Evolutionary conservation across 2,797 vertebrate species (phyloP).

Genomic region (Atherinosoma microstoma): DNA sequence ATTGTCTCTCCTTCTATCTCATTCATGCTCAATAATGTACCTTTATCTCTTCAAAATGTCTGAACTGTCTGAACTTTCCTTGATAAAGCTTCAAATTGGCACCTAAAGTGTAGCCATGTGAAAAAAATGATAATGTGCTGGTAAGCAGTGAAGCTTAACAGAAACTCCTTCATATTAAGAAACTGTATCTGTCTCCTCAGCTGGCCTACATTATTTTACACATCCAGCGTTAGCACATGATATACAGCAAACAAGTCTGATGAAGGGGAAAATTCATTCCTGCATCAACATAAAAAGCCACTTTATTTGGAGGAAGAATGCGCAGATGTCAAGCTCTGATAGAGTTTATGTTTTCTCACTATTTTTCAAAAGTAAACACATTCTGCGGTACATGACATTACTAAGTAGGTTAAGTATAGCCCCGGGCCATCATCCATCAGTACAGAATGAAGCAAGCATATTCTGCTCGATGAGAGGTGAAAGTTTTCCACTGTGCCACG

Average conservation of each 20-base stretch:
- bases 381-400: conserved; percentile 99
- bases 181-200: conserved; percentile 63
- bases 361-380: conserved; percentile 99
- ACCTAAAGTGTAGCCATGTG: conserved; percentile 53
- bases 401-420: conserved; percentile 99
- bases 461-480: conserved; percentile 99
- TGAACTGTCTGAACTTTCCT: conserved; percentile 48
- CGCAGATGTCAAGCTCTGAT: conserved; percentile 98
- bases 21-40: conserved; percentile 74
- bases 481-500: conserved; percentile 99
- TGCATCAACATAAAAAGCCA: conserved; percentile 99
- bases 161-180: conserved; percentile 56
- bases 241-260: conserved; percentile 89
- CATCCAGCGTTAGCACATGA: conserved; percentile 83
- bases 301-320: conserved; percentile 97
- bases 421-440: conserved; percentile 97
- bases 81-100: conserved; percentile 65
- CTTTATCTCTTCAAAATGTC: conserved; percentile 71
- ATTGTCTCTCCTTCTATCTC: conserved; percentile 71
- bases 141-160: conserved; percentile 51
- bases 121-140: conserved; percentile 39
- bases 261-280: conserved; percentile 92
- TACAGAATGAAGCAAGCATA: conserved; percentile 96
- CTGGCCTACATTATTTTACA: conserved; percentile 67
- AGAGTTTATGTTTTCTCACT: conserved; percentile 99